Percentiles rank a stretch among this genome's conserved stretches.
phyloP scores from a whole-genome alignment of 2,797 vertebrate genomes.

The Pteropus rufus region DNA sequence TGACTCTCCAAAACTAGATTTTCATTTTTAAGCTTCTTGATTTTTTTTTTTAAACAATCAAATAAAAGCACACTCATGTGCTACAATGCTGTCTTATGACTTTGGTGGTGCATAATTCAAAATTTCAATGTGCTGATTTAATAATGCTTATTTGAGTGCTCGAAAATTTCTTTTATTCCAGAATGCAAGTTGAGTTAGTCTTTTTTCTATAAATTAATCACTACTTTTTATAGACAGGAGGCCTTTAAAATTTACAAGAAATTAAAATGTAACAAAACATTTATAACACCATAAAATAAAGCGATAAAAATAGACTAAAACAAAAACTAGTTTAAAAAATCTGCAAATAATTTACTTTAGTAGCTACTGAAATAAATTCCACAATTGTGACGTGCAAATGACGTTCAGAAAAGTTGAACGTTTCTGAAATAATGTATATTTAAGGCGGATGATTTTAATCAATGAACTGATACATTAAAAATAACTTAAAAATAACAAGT shows the following conservation, averaged over 20 bases:
- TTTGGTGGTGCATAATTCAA: background rate
- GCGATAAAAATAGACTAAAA: background rate
- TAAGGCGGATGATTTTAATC: background rate
- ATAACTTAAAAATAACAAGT: background rate
- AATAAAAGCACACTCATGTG: background rate
- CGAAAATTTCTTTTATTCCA: background rate
- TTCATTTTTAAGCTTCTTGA: conserved; percentile 16
- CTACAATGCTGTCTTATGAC: background rate
- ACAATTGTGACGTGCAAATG: background rate
- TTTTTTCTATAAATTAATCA: background rate
- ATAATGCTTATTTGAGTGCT: background rate
- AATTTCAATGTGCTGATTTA: background rate
- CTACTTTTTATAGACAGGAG: background rate
- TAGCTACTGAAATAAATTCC: background rate
- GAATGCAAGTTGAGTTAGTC: background rate
- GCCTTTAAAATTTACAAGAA: background rate
- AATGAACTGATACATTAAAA: background rate
- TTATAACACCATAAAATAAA: background rate
- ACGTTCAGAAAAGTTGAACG: background rate
- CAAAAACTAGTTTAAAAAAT: background rate
- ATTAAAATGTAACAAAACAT: background rate
- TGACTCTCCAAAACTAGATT: background rate
- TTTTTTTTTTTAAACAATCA: background rate
- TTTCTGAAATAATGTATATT: background rate
- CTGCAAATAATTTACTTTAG: background rate